Percentiles rank a stretch among this genome's conserved stretches.
Evolutionary conservation across 2,888 invertebrate species (phyloP).

Genomic region (Serrognathus titanus): DNA sequence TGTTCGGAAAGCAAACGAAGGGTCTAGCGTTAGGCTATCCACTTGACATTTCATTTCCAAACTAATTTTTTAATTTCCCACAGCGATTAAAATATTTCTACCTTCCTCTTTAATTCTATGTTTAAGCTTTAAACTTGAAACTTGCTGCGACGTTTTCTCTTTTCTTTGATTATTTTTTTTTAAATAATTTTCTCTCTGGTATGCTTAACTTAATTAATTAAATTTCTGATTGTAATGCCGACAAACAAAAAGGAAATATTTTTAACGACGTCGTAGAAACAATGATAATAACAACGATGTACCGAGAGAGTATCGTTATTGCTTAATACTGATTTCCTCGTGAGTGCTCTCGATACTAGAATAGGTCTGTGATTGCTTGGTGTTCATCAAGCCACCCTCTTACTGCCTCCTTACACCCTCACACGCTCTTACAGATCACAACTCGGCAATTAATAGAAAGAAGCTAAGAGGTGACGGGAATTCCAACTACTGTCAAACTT

Average conservation of each 20-base stretch:
- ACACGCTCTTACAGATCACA: constrained; percentile 44
- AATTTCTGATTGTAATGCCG: no score
- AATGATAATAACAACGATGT: background rate
- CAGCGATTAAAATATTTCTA: no score
- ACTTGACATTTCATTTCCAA: no score
- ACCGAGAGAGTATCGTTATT: constrained; percentile 4
- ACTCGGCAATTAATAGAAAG: constrained; percentile 49
- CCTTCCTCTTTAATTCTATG: no score
- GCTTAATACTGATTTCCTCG: constrained; percentile 42
- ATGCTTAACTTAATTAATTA: no score
- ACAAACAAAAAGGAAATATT: background rate
- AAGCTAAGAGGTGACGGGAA: constrained; percentile 46
- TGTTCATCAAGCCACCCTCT: constrained; percentile 47
- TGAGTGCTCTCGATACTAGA: constrained; percentile 46
- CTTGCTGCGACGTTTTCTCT: no score
- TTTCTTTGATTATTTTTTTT: no score
- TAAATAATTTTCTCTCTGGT: no score
- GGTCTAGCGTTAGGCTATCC: no score
- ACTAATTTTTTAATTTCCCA: no score
- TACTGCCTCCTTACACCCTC: constrained; percentile 28
- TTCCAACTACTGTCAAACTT: constrained; percentile 39
- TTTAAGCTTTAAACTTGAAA: no score
- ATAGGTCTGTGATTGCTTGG: constrained; percentile 48
- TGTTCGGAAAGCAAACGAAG: no score
- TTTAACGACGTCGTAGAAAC: background rate